Evolutionary conservation across 1,140 invertebrate species (phyloP).

Genomic region (Saccostrea cuccullata): DNA sequence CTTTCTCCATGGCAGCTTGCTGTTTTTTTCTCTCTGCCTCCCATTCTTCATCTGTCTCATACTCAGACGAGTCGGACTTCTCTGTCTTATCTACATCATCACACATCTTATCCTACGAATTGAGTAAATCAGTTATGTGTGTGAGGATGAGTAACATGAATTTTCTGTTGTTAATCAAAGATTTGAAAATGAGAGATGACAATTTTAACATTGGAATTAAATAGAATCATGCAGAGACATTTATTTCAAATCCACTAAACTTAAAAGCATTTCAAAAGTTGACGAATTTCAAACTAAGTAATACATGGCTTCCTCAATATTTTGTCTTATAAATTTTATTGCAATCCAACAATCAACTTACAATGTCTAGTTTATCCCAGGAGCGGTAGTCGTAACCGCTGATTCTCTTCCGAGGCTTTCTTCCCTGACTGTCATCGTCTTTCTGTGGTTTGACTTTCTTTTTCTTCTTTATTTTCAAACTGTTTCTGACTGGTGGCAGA

Average conservation of each 20-base stretch:
- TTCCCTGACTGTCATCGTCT: slow-evolving; percentile 49
- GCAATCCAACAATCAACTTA: slow-evolving; percentile 73
- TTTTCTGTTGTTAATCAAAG: too few species aligned
- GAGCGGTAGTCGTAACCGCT: slow-evolving; percentile 84
- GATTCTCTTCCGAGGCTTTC: slow-evolving; percentile 78
- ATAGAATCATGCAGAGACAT: too few species aligned
- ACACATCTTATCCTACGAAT: slow-evolving; percentile 84
- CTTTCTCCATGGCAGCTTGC: slow-evolving; percentile 78
- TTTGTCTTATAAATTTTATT: too few species aligned
- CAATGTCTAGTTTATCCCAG: slow-evolving; percentile 91
- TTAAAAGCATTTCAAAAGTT: too few species aligned
- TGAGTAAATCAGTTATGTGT: too few species aligned
- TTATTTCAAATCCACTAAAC: too few species aligned
- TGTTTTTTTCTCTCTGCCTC: slow-evolving; percentile 76
- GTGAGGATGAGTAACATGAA: too few species aligned
- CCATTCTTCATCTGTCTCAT: slow-evolving; percentile 80
- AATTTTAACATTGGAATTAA: too few species aligned
- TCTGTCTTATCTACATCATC: slow-evolving; percentile 82
- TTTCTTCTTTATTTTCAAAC: slow-evolving; percentile 73
- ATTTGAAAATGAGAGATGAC: too few species aligned
- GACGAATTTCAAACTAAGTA: too few species aligned
- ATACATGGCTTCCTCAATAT: too few species aligned
- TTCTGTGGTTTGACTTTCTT: slow-evolving; percentile 70
- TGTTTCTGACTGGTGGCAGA: slow-evolving; percentile 81
- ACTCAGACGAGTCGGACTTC: slow-evolving; percentile 72